These are phyloP conservation scores for Tanypteryx hageni DNA, from an alignment of 2,888 invertebrate species.

Conservation along the genomic window DNA sequence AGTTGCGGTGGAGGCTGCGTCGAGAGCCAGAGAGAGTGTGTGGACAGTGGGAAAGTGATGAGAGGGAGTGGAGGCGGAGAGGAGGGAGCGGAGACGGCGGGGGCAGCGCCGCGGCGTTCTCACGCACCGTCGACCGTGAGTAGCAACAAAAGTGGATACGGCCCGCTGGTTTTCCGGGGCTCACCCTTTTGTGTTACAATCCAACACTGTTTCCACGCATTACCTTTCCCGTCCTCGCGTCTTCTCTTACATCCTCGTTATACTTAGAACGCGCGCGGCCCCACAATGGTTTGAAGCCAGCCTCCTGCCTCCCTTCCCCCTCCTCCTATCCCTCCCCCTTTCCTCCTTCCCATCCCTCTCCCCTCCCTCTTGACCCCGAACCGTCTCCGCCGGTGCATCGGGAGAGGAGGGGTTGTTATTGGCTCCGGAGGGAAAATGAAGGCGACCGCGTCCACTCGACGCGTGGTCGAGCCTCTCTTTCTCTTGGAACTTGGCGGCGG, in stretches of 20 bases:
- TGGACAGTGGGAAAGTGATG: neutral
- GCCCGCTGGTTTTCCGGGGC: constrained; percentile 35
- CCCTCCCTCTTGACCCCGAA: neutral
- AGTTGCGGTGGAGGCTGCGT: neutral
- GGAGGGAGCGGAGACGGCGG: neutral
- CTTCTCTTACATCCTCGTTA: neutral
- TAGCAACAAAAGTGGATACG: constrained; percentile 55
- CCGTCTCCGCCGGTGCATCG: neutral
- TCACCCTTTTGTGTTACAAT: constrained; percentile 21
- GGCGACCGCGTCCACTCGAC: too few species aligned
- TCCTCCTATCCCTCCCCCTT: neutral
- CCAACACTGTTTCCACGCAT: neutral
- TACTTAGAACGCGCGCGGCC: neutral
- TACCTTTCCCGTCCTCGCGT: neutral
- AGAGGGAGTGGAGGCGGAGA: neutral
- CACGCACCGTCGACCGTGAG: constrained; percentile 57
- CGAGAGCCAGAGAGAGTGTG: too few species aligned
- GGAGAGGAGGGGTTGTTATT: neutral
- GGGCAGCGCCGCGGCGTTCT: constrained; percentile 27
- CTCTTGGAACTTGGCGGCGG: too few species aligned
- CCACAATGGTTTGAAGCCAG: neutral
- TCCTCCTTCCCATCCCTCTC: neutral
- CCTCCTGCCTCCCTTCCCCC: neutral
- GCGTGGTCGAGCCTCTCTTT: too few species aligned
- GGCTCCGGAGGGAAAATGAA: neutral